Evolutionary conservation across 2,113 vertebrate species (phyloP), one percentile per base, ranked within the genome.

Genomic region (Caranx melampygus): DNA sequence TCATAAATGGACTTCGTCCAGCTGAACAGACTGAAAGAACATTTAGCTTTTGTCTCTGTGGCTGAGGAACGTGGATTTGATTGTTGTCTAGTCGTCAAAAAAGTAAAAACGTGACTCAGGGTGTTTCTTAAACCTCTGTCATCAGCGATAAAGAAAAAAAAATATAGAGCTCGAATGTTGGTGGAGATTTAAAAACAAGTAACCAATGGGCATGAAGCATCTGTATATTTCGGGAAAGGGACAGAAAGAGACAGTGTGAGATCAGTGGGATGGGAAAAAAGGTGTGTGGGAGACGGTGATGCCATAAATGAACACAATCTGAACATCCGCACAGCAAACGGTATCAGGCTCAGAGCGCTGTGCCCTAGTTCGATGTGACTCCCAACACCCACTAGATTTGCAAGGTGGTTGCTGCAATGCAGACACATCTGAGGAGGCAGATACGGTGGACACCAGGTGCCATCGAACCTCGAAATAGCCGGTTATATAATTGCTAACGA

Each of bases 341-440:
- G 68, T 68, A 59, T 73, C 54, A 51, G 60, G 82, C 61, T 84
- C 64, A 83, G 58, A 68, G 66, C 72, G 42, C 78, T 55, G 67
- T 82, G 91, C 64, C 91, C 90, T 80, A 87, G 54, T 86, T 91
- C 34, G 11, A 67, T 51, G 44, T 58, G 44, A 81, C 61, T 82
- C 76, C 72, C 72, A 79, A 72, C 83, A 86, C 87, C 88, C 89
- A 89, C 87, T 18, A 72, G 73, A 79, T 86, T 35, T 66, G 52
- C 34, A 47, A 83, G 65, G 79, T 9, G 33, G 65, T 12, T 90
- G 86, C 88, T 92, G 92, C 92, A 91, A 68, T 91, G 91, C 92
- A 90, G 90, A 33, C 57, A 21, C 66, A 73, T 82, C 33, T 42
- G 75, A 79, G 49, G 76, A 45, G 37, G 44, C 78, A 71, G 68